phyloP scores from a whole-genome alignment of 2,888 invertebrate genomes.

The Yponomeuta cagnagella region DNA sequence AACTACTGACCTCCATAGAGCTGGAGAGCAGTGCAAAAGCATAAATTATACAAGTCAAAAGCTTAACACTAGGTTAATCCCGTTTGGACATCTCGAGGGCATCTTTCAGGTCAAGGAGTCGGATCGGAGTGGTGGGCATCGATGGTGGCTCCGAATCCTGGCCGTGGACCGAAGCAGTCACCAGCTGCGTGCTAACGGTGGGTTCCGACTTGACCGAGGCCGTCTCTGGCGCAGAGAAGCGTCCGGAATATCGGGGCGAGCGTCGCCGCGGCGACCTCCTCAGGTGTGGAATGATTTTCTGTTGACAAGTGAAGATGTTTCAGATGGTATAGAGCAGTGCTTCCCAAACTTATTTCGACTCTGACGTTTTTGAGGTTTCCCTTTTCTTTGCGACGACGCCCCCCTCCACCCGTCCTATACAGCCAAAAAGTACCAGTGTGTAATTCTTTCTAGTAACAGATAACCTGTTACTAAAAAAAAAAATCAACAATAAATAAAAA shows the following conservation, averaged over 20 bases:
- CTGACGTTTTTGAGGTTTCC: no score
- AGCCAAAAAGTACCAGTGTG: no score
- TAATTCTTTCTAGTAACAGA: no score
- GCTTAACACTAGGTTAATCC: neutral
- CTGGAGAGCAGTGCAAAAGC: no score
- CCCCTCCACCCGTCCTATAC: no score
- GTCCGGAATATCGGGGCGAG: neutral
- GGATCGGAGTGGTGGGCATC: slow-evolving; percentile 42
- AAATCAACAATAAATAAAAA: no score
- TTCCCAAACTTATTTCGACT: no score
- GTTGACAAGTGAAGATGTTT: slow-evolving; percentile 24
- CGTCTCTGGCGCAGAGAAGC: neutral
- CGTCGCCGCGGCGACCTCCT: slow-evolving; percentile 31
- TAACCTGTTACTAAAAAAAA: no score
- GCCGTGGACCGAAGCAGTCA: slow-evolving; percentile 50
- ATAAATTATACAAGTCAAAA: no score
- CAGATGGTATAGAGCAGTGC: neutral
- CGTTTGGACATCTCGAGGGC: slow-evolving; percentile 40
- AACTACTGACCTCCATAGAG: neutral
- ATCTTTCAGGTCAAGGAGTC: slow-evolving; percentile 27
- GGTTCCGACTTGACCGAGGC: slow-evolving; percentile 46
- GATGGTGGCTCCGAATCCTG: slow-evolving; percentile 50
- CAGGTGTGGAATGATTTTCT: slow-evolving; percentile 57
- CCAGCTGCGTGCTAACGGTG: slow-evolving; percentile 56
- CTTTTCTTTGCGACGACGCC: no score